Evolutionary conservation across 2,888 invertebrate genomes (phyloP).

Genomic region (Emmelina monodactyla): DNA sequence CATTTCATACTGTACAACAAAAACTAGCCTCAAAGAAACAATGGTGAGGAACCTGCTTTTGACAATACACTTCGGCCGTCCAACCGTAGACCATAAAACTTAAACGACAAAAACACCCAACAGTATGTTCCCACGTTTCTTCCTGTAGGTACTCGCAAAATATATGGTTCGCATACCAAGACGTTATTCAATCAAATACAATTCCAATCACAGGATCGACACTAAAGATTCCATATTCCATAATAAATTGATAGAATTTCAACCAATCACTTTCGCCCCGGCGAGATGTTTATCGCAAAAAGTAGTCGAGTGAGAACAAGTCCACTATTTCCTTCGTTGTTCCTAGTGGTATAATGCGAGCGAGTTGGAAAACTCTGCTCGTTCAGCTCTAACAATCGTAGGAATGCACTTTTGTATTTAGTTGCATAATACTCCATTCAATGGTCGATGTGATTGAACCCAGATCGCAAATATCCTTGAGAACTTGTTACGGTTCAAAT

Average conservation of each 20-base stretch:
- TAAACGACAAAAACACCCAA: too few species aligned
- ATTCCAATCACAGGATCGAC: too few species aligned
- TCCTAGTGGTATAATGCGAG: constrained; percentile 24
- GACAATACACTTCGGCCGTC: too few species aligned
- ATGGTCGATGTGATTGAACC: constrained; percentile 53
- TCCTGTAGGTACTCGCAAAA: too few species aligned
- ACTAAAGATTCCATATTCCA: too few species aligned
- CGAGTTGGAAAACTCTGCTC: constrained; percentile 17
- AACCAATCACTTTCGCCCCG: constrained; percentile 49
- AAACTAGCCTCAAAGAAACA: too few species aligned
- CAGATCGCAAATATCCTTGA: constrained; percentile 45
- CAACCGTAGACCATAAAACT: too few species aligned
- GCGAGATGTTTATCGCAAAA: constrained; percentile 45
- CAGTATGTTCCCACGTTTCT: too few species aligned
- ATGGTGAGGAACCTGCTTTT: too few species aligned
- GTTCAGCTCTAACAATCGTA: constrained; percentile 12
- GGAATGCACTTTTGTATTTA: constrained; percentile 21
- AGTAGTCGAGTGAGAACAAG: constrained; percentile 26
- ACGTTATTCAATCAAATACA: too few species aligned
- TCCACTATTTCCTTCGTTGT: constrained; percentile 23
- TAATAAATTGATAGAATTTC: constrained; percentile 27
- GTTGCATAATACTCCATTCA: constrained; percentile 46
- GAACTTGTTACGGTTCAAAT: constrained; percentile 39
- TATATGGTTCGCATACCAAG: too few species aligned
- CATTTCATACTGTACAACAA: too few species aligned